Base-by-base conservation (phyloP, 1,140 invertebrate genomes). In the Lethrus apterus region DNA sequence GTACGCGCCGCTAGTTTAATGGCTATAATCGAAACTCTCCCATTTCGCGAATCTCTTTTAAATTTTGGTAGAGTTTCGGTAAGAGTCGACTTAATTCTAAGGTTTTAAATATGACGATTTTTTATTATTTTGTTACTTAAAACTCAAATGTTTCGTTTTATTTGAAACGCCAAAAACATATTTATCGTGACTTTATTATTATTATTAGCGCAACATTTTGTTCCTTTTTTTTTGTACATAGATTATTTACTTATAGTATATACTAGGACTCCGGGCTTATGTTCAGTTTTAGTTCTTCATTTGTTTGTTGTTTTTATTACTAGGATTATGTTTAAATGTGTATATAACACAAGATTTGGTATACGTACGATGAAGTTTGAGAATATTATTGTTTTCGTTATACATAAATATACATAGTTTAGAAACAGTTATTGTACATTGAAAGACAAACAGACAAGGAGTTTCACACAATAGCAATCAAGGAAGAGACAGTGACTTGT, bases 171-270 rank as follows among this genome's bases (percentile, higher is more conserved):
- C 62, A 64, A 64, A 64, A 61, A 63, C 26, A 44, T 61, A 60
- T 60, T 64, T 62, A 64, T 64, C 57, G 29, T 41, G 23, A 15
- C 10, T 24, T 23, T 35, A 36, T 21, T 46, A 35, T 46, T 46
- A 46, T 35, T 46, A 46, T 35, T 35, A 46, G 57, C 54, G 60
- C 53, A 57, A 57, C 45, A 35, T 65, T 64, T 60, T 61, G 60
- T 65, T 63, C 63, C 61, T 65, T 64, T 55, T n/a, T n/a, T 26
- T 58, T 62, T 65, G 63, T 65, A 65, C 50, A 65, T 65, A 60
- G 31, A 45, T 43, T 52, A 52, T 52, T 48, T 35, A 4, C 18
- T 35, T 24, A 5, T 4, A 9, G 31, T 7, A 11, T 7, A 33
- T 33, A 33, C 14, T 33, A 26, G 13, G 4, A 33, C 32, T 11